A percentile compares a stretch with the other conserved stretches of the same genome.
phyloP scores from a whole-genome alignment of 2,113 vertebrate genomes.

The Dipodomys ordii region DNA sequence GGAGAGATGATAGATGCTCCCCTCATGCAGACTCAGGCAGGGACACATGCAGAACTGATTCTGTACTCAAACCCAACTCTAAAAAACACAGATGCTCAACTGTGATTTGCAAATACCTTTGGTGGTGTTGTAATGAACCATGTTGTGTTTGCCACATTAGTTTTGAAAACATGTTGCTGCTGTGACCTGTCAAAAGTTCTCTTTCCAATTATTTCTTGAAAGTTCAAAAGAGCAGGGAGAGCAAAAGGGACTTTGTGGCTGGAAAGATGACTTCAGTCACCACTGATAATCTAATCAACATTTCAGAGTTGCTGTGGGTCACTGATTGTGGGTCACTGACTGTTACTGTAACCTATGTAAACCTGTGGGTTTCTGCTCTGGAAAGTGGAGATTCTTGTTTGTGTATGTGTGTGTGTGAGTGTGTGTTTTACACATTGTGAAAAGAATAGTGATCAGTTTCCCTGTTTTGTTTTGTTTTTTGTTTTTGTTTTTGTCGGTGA shows the following conservation, averaged over 20 bases:
- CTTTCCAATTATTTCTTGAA: neutral
- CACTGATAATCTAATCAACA: neutral
- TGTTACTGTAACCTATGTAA: neutral
- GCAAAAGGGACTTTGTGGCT: neutral
- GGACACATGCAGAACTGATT: neutral
- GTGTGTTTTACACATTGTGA: neutral
- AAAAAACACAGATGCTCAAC: neutral
- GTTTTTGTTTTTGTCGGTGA: too few relatives aligned
- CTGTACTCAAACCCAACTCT: neutral
- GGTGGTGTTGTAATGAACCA: neutral
- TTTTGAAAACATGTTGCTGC: neutral
- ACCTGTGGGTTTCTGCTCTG: neutral
- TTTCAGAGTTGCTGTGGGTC: neutral
- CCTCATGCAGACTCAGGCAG: neutral
- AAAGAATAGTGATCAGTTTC: neutral
- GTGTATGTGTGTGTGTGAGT: too few relatives aligned
- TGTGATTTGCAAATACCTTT: constrained; percentile 1
- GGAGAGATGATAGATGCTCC: neutral
- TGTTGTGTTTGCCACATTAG: neutral
- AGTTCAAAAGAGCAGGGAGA: neutral
- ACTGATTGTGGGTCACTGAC: neutral
- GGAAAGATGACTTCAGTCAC: neutral
- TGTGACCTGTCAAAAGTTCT: constrained; percentile 6
- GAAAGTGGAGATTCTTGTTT: neutral
- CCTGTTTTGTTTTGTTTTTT: neutral